phyloP scores from a whole-genome alignment of 2,888 invertebrate genomes.

The Villa cingulata region DNA sequence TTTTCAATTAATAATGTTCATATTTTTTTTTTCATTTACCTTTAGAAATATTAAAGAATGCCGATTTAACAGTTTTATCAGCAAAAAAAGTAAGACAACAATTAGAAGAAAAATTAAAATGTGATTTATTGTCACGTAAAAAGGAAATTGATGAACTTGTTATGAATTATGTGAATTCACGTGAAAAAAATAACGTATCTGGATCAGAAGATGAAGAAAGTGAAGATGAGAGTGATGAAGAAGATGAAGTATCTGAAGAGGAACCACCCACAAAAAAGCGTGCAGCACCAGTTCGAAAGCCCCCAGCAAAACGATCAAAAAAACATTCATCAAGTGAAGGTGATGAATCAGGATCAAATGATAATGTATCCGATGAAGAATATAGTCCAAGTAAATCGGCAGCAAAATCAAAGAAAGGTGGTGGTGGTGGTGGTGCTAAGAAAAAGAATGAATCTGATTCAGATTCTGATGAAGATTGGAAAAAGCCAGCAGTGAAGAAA shows the following conservation, averaged over 20 bases:
- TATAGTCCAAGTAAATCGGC: slow-evolving; percentile 41
- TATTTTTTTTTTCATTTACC: slow-evolving; percentile 6
- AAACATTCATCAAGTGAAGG: slow-evolving; percentile 18
- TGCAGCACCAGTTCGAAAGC: slow-evolving; percentile 37
- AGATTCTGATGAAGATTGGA: slow-evolving; percentile 57
- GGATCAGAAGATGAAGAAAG: slow-evolving; percentile 18
- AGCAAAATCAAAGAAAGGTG: slow-evolving; percentile 28
- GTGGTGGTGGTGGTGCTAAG: slow-evolving; percentile 28
- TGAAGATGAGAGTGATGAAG: slow-evolving; percentile 24
- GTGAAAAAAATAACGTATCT: slow-evolving; percentile 28
- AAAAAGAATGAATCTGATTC: slow-evolving; percentile 48
- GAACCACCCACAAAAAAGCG: slow-evolving; percentile 29
- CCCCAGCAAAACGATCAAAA: slow-evolving; percentile 14
- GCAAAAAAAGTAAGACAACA: slow-evolving; percentile 80
- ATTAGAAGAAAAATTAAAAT: slow-evolving; percentile 65
- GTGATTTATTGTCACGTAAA: slow-evolving; percentile 63
- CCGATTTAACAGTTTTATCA: slow-evolving; percentile 70
- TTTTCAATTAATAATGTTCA: too few species aligned
- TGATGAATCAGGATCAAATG: slow-evolving; percentile 36
- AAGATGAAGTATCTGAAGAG: slow-evolving; percentile 8
- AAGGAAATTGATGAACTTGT: slow-evolving; percentile 79
- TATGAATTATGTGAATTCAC: slow-evolving; percentile 54
- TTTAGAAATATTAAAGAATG: slow-evolving; percentile 72
- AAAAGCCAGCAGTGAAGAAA: slow-evolving; percentile 42
- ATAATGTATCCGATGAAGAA: slow-evolving; percentile 42